phyloP scores from a whole-genome alignment of 2,888 invertebrate species.

The Eustalomyia histrio region DNA sequence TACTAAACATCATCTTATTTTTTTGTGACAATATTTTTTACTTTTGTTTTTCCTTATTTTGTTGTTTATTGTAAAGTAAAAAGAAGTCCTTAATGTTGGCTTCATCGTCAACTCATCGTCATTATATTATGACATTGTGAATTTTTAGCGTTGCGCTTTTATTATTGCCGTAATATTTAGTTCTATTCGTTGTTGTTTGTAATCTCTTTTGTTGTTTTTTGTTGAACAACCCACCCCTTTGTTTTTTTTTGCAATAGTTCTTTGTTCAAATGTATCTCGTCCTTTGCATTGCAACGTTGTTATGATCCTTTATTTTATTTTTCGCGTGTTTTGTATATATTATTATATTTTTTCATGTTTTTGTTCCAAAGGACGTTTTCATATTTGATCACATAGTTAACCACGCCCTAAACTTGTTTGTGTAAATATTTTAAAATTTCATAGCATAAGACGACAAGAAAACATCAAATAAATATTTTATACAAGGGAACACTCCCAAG shows the following conservation, averaged over 20 bases:
- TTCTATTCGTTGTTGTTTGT: constrained; percentile 9
- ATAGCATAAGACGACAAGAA: constrained; percentile 26
- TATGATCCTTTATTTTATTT: constrained; percentile 55
- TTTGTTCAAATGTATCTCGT: not conserved
- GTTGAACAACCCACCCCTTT: constrained; percentile 38
- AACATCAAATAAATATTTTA: constrained; percentile 9
- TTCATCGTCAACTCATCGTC: constrained; percentile 7
- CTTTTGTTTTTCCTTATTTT: constrained; percentile 23
- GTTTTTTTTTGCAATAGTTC: constrained; percentile 13
- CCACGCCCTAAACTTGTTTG: constrained; percentile 62
- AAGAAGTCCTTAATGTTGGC: constrained; percentile 34
- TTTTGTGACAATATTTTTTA: constrained; percentile 16
- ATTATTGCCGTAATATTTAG: constrained; percentile 2
- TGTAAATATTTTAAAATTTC: constrained; percentile 43
- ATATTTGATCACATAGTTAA: constrained; percentile 54
- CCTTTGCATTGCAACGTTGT: constrained; percentile 42
- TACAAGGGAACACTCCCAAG: not conserved
- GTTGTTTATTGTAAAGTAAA: not conserved
- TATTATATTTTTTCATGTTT: constrained; percentile 41
- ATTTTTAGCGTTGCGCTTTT: constrained; percentile 45
- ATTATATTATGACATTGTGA: constrained; percentile 38
- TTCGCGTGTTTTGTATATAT: constrained; percentile 37
- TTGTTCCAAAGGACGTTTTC: constrained; percentile 51
- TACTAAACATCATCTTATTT: constrained; percentile 13
- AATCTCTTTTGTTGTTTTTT: constrained; percentile 8